These are phyloP conservation scores for Trachelipus rathkii DNA, from an alignment of 1,140 invertebrate genomes.

Conservation along the genomic window DNA sequence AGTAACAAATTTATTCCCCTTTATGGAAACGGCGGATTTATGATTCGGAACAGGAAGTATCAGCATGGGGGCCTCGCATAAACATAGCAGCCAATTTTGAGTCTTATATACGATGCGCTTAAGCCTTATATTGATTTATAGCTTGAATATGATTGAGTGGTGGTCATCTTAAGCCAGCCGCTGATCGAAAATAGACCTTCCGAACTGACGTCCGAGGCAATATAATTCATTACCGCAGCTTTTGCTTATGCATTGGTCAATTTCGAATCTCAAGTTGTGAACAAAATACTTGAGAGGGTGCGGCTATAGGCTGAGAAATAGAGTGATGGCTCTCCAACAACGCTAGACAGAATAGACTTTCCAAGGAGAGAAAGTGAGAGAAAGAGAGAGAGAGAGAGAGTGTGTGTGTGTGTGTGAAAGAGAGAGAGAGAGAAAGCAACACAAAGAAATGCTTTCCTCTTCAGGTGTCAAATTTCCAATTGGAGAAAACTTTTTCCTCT, in stretches of 20 bases:
- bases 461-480: background rate
- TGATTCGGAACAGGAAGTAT: conserved; percentile 45
- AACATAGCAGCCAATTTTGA: conserved; percentile 31
- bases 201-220: conserved; percentile 1
- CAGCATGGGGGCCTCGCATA: conserved; percentile 40
- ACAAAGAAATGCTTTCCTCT: background rate
- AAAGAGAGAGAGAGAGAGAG: no score
- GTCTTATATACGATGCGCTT: conserved; percentile 26
- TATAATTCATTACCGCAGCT: conserved; percentile 24
- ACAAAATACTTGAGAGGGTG: conserved; percentile 44
- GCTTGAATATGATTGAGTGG: conserved; percentile 35
- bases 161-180: conserved; percentile 32
- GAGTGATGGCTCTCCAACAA: conserved; percentile 34
- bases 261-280: conserved; percentile 44
- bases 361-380: conserved; percentile 16
- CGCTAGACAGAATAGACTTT: conserved; percentile 39
- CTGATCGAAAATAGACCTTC: conserved; percentile 25
- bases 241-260: conserved; percentile 43
- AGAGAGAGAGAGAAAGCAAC: conserved; percentile 17
- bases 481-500: background rate
- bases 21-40: conserved; percentile 43
- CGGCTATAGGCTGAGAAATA: conserved; percentile 41
- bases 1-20: conserved; percentile 43
- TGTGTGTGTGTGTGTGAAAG: no score
- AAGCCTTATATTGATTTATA: conserved; percentile 40